Evolutionary conservation across 2,888 invertebrate genomes (phyloP).

Genomic region (Vesta saturnalis): DNA sequence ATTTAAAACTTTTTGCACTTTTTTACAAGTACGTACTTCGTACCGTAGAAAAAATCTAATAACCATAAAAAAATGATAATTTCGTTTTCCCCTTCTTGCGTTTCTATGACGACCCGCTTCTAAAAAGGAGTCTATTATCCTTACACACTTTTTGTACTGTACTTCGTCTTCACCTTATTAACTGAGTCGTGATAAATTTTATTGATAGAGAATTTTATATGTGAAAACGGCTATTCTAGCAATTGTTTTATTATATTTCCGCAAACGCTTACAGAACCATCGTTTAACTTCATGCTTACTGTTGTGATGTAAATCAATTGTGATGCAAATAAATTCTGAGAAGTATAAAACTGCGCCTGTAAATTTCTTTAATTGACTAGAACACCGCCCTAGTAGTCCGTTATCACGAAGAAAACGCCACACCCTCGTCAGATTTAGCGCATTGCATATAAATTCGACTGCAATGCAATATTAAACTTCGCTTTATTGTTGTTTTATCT

Average conservation of each 20-base stretch:
- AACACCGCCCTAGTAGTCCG: conserved; percentile 35
- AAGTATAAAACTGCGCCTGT: conserved; percentile 39
- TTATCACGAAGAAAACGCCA: conserved; percentile 40
- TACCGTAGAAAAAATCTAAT: conserved; percentile 55
- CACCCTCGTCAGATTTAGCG: conserved; percentile 40
- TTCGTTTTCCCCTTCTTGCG: conserved; percentile 53
- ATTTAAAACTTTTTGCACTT: conserved; percentile 33
- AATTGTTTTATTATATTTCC: conserved; percentile 3
- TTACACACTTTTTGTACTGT: conserved; percentile 5
- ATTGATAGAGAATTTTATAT: background rate
- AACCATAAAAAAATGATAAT: conserved; percentile 62
- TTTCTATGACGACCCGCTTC: conserved; percentile 34
- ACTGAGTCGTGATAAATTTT: conserved; percentile 11
- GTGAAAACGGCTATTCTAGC: background rate
- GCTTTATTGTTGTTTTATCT: conserved; percentile 35
- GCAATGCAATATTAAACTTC: conserved; percentile 38
- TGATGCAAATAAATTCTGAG: conserved; percentile 36
- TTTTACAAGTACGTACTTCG: conserved; percentile 29
- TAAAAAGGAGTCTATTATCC: conserved; percentile 20
- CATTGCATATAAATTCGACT: conserved; percentile 40
- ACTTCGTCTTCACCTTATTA: conserved; percentile 9
- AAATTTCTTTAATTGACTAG: conserved; percentile 42
- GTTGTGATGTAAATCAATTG: conserved; percentile 34
- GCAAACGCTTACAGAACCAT: background rate
- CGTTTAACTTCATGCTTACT: conserved; percentile 14